phyloP scores from a whole-genome alignment of 2,888 invertebrate species.

The Tetragonula carbonaria region DNA sequence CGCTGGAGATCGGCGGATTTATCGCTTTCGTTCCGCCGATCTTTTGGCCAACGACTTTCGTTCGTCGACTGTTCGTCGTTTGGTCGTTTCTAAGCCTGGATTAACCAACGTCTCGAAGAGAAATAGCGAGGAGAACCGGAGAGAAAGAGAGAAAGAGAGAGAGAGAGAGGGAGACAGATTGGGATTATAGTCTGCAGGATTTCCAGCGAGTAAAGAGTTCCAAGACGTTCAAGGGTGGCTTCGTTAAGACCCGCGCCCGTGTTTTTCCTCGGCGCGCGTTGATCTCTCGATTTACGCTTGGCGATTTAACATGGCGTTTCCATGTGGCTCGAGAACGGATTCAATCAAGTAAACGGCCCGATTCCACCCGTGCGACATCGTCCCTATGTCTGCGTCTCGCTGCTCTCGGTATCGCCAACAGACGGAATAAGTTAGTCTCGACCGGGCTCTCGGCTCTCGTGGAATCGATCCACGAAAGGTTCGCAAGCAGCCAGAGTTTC shows the following conservation, averaged over 20 bases:
- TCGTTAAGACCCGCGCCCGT: background rate
- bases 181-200: conserved; percentile 16
- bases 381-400: background rate
- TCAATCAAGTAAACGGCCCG: conserved; percentile 33
- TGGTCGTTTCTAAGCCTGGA: conserved; percentile 44
- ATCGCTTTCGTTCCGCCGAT: background rate
- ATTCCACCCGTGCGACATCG: background rate
- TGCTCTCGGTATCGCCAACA: background rate
- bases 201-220: background rate
- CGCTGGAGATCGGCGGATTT: background rate
- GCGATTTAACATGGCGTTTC: no score
- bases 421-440: background rate
- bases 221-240: background rate
- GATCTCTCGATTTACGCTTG: conserved; percentile 37
- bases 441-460: background rate
- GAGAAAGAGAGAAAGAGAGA: no score
- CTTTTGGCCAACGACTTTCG: conserved; percentile 18
- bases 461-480: no score
- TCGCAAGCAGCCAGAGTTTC: no score
- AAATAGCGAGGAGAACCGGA: background rate
- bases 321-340: conserved; percentile 24
- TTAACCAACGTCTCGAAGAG: conserved; percentile 21
- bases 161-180: no score
- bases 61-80: conserved; percentile 22
- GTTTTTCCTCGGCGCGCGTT: conserved; percentile 22